Base-by-base conservation (phyloP, 2,888 invertebrate genomes). In the Peribatodes rhomboidaria region DNA sequence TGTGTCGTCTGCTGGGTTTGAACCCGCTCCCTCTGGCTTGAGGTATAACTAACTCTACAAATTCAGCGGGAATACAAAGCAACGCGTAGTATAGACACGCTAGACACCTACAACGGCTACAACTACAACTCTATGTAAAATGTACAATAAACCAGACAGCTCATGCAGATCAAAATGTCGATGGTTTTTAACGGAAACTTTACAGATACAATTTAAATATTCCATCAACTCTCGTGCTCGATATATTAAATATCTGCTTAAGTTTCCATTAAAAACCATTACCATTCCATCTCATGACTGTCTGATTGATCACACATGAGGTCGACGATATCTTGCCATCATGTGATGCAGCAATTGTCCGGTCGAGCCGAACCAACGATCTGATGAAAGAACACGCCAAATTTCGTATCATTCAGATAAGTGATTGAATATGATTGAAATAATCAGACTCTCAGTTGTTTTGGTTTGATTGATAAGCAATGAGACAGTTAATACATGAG, bases 321-420 rank as follows among this genome's bases (percentile, higher is more conserved):
- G 35, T 37, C 50, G 16, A 20, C 20, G 35, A 7, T 35, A 37
- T 18, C 31, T 33, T 35, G 31, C 27, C 16, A 49, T 55, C 55
- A 55, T 55, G 55, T 55, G 55, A 55, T 44, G 55, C 20, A 20
- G 42, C 42, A 55, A 55, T 55, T 55, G 55, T 6, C n/a, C 55
- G 20, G 55, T 55, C 44, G 35, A 20, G 55, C 33, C n/a, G 47
- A 7, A 11, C 33, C 42, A 42, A 50, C 20, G 52, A 52, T 42
- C 41, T 54, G 54, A 54, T 54, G 54, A 54, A 41, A 54, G 42
- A 42, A 0, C 16, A 42, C 16, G 54, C 14, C 16, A 2, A 54
- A 54, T 54, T 41, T 42, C 31, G n/a, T 50, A 37, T 50, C 35
- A 20, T 35, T 16, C 33, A 49, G 16, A 49, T 49, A 49, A 49